A percentile compares a stretch with the other conserved stretches of the same genome.
Conservation (phyloP, 2,888 invertebrate genomes). For the Lithophane semibrunnea region DNA sequence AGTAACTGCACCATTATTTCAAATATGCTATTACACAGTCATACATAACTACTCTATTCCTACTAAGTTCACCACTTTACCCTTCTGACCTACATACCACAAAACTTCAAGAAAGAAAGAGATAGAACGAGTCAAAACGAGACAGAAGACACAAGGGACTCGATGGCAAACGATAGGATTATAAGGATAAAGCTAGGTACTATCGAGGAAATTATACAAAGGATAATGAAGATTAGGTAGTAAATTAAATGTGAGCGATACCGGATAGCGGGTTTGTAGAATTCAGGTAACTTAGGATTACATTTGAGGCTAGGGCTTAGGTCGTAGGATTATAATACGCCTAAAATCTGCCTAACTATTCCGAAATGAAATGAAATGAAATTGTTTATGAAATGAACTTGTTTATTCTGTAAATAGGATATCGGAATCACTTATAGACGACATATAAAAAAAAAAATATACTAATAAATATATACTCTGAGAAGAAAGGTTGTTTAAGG, state of each 20-base stretch:
- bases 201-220: conserved; percentile 41
- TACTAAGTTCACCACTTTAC: neutral
- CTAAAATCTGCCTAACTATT: too few species aligned
- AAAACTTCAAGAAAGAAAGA: conserved; percentile 13
- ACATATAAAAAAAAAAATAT: too few species aligned
- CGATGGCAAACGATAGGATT: conserved; percentile 52
- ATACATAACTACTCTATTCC: neutral
- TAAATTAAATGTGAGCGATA: neutral
- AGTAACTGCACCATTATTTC: neutral
- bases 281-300: neutral
- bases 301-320: neutral
- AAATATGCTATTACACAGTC: neutral
- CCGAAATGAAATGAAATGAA: too few species aligned
- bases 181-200: conserved; percentile 21
- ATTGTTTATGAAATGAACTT: too few species aligned
- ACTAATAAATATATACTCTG: too few species aligned
- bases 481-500: too few species aligned
- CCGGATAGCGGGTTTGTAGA: conserved; percentile 5
- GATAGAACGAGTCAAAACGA: neutral
- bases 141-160: conserved; percentile 23
- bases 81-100: conserved; percentile 36
- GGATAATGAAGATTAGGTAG: conserved; percentile 17
- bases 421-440: too few species aligned
- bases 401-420: too few species aligned
- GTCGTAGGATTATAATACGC: too few species aligned